Base-by-base conservation (phyloP, 2,113 vertebrate genomes). In the Serilophus lunatus region DNA sequence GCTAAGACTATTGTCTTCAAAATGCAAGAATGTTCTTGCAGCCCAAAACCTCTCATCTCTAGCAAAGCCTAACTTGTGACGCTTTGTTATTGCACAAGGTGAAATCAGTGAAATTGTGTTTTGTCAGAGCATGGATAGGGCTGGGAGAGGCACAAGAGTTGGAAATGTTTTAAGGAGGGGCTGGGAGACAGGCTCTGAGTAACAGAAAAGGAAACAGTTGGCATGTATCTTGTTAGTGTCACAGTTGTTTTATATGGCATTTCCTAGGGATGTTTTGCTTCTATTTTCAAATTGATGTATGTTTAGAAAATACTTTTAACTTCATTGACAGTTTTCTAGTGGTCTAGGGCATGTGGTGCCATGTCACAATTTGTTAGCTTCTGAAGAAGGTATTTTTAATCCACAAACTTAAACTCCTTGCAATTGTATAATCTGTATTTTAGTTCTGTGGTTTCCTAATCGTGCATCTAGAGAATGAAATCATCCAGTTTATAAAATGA, bases 201-300 rank as follows among this genome's bases (percentile, higher is more conserved):
- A 95, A 83, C 31, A 29, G 47, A 66, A 90, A 90, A 78, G 16
- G 0, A 86, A 88, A 78, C 15, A 1, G 86, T 81, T 95, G 90
- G 82, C 88, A 38, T 51, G 24, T 47, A 45, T 61, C 94, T 88
- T 91, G 64, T 90, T 95, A 91, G 90, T 86, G 92, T 88, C 93
- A 78, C 71, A 31, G 38, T 13, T 38, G 80, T 93, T 91, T 95
- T 77, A 95, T 95, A 82, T 88, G 93, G 90, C 85, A 74, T 96
- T 97, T 96, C 82, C 92, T 94, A 93, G 69, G 45, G 72, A 81
- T 97, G 93, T 95, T 95, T 86, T 95, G 64, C 82, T 94, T 95
- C 86, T 93, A 77, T 94, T 96, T 93, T 83, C 88, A 94, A 90
- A 82, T 83, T 86, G 91, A 44, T 91, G 40, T 82, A 60, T 91